Evolutionary conservation across 1,140 invertebrate genomes (phyloP), one percentile per base, ranked within the genome.

Genomic region (Holcopasites calliopsidis): DNA sequence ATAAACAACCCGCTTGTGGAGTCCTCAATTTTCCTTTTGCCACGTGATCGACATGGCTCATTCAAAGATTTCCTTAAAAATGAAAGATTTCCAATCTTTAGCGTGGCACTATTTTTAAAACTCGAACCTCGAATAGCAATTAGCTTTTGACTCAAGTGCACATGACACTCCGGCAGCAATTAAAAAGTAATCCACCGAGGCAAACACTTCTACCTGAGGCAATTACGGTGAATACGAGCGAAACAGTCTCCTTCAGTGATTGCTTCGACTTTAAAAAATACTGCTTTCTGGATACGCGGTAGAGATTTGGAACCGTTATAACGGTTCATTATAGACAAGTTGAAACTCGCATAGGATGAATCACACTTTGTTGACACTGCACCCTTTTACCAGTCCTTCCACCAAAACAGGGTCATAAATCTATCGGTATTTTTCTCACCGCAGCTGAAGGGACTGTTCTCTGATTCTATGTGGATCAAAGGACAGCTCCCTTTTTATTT

Each of bases 361-460:
- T 75, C 72, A 60, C 3, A 13, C 40, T 58, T 23, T 69, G 40
- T 75, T 58, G 33, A 69, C 26, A 58, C 18, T 13, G 0, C 13
- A 3, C 16, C 1, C 16, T 21, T 75, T 16, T 47, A 1, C 16
- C 8, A 23, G 23, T 44, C 16, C 40, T 52, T 69, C 35, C 10
- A 16, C n/a, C 18, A 69, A 69, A 75, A 33, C 64, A 75, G 38
- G 21, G 0, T 26, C 26, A 33, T 75, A 60, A 60, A 75, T 75
- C 52, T 40, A 13, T 3, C 33, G 6, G 13, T 58, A 23, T 52
- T 40, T 75, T 58, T 42, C 64, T 1, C 26, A 1, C 16, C 3
- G 40, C 1, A 11, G 18, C 23, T 38, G 6, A 31, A 68, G 23
- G 16, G 8, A 18, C 42, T 2, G 42, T 31, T 38, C 13, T 28